Base-by-base conservation (phyloP, 1,140 invertebrate genomes). In the Nylanderia fulva region DNA sequence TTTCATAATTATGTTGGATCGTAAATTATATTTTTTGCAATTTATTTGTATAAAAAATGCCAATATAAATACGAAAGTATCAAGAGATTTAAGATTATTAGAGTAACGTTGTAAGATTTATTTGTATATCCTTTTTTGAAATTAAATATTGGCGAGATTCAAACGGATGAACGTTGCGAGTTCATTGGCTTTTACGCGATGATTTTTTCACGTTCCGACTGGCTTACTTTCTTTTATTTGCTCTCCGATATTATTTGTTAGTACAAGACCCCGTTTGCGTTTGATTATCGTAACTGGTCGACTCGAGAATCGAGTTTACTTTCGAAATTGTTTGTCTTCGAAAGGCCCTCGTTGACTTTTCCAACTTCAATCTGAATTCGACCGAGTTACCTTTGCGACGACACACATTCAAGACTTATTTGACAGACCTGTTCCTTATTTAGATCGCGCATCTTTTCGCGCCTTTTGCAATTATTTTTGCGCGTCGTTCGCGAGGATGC, bases 221-320 rank as follows among this genome's bases (percentile, higher is more conserved):
- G 15, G 9, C 6, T 13, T 6, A 42, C 24, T 11, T 52, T 13
- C 33, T 54, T 42, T 66, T 39, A 79, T 79, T 39, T 45, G 27
- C 48, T 18, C 33, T 24, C 27, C 15, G 18, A 9, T 42, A 79
- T 36, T 79, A 36, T 72, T 82, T 82, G 24, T 71, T 54, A 18
- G 6, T 15, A 11, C 24, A 60, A 58, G 52, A 60, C 18, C 42
- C 18, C 42, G 33, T 18, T 71, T 33, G 36, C 66, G 27, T 27
- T 66, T 71, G 48, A 71, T 58, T 66, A 71, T 71, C 18, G 36
- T 13, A 80, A 56, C 64, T 80, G 24, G 58, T 71, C 58, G 64
- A 58, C 48, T 71, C 58, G 9, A 11, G 29, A 11, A n/a, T 36
- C 7, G 24, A 63, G 13, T 77, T 77, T 77, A 64, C n/a, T 77